Evolutionary conservation across 64 coral and sea anemone genomes (phyloP).

Genomic region (Orbicella faveolata): DNA sequence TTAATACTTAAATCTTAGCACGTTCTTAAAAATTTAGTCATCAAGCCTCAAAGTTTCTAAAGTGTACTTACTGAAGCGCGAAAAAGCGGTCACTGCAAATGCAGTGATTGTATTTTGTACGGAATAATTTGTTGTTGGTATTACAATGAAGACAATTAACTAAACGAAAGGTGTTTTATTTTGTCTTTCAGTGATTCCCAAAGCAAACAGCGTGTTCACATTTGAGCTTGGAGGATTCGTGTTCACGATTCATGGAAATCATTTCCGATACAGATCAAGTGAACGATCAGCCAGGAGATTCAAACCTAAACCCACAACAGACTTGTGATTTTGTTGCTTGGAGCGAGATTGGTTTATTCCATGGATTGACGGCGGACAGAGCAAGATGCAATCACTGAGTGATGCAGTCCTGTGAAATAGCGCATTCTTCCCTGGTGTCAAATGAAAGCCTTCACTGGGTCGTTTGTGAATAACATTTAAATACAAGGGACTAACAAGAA

Average conservation of each 20-base stretch:
- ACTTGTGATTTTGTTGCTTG: conserved; percentile 34
- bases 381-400: too few relatives aligned
- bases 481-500: too few relatives aligned
- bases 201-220: conserved; percentile 85
- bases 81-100: background rate
- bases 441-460: too few relatives aligned
- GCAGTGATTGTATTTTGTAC: background rate
- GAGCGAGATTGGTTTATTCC: background rate
- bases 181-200: conserved; percentile 78
- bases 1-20: too few relatives aligned
- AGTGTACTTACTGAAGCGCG: too few relatives aligned
- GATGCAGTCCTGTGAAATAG: too few relatives aligned
- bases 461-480: too few relatives aligned
- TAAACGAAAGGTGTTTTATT: background rate
- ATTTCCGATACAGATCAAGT: conserved; percentile 78
- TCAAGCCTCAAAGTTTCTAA: too few relatives aligned
- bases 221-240: conserved; percentile 69
- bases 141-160: background rate
- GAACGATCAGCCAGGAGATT: conserved; percentile 90
- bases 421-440: too few relatives aligned
- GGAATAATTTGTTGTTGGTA: too few relatives aligned
- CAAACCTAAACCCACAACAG: conserved; percentile 80
- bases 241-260: conserved; percentile 93
- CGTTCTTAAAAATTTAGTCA: too few relatives aligned
- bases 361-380: too few relatives aligned